Evolutionary conservation across 2,888 invertebrate genomes (phyloP).

Genomic region (Drosophila kambysellisi): DNA sequence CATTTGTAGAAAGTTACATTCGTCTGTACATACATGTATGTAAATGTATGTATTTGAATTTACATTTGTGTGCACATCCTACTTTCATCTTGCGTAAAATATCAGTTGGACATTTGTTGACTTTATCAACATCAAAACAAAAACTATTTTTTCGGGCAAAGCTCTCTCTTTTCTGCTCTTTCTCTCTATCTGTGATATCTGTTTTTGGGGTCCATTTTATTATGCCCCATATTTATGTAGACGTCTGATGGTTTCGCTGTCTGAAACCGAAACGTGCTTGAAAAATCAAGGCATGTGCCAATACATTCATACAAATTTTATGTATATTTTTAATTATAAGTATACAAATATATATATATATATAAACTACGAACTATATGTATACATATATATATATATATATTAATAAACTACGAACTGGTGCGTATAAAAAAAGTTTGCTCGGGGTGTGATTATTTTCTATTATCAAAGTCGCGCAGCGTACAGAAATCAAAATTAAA

Average conservation of each 20-base stretch:
- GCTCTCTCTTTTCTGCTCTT: conserved; percentile 2
- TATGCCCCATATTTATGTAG: conserved; percentile 61
- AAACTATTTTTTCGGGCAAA: conserved; percentile 19
- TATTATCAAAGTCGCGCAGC: conserved; percentile 21
- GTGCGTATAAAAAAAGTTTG: neutral
- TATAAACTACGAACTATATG: neutral
- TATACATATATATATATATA: neutral
- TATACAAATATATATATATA: neutral
- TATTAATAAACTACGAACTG: conserved; percentile 10
- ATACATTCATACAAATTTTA: conserved; percentile 14
- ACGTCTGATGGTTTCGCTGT: conserved; percentile 74
- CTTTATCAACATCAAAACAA: conserved; percentile 16
- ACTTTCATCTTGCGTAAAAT: conserved; percentile 18
- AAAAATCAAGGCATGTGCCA: conserved; percentile 48
- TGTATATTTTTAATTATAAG: too few species aligned
- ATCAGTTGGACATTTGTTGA: conserved; percentile 1
- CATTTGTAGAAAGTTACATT: neutral
- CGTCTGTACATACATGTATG: neutral
- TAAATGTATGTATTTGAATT: conserved; percentile 5
- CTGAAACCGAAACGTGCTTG: conserved; percentile 72
- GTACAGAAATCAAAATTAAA: conserved; percentile 34
- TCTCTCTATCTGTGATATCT: conserved; percentile 19
- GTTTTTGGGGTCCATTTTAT: conserved; percentile 38
- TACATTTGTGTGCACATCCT: conserved; percentile 2
- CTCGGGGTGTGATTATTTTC: conserved; percentile 26